These are phyloP conservation scores for Podarcis cretensis DNA, from an alignment of 2,113 vertebrate species.

Conservation along the genomic window DNA sequence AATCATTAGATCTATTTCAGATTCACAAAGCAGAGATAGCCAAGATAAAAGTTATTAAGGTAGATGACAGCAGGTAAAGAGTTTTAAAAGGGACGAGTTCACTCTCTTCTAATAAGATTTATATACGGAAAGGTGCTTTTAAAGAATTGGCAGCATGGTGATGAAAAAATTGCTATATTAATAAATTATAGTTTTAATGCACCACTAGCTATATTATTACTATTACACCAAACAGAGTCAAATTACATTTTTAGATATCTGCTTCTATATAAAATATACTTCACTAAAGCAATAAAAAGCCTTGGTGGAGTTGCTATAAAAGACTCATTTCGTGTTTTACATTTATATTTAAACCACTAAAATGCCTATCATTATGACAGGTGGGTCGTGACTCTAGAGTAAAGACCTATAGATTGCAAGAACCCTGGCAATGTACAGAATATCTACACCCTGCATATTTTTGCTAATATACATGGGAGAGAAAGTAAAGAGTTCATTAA, in stretches of 20 bases:
- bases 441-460: not conserved
- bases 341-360: not conserved
- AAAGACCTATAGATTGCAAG: not conserved
- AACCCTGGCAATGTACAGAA: not conserved
- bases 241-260: constrained; percentile 48
- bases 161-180: constrained; percentile 47
- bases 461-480: not conserved
- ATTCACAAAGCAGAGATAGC: not conserved
- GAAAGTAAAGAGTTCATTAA: not conserved
- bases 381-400: not conserved
- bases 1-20: constrained; percentile 33
- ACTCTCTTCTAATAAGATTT: constrained; percentile 65
- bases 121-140: constrained; percentile 58
- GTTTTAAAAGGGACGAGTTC: constrained; percentile 47
- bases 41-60: constrained; percentile 29
- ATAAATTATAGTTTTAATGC: constrained; percentile 58
- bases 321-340: not conserved
- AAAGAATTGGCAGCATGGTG: constrained; percentile 50
- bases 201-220: constrained; percentile 22
- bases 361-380: not conserved
- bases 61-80: constrained; percentile 50
- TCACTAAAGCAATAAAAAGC: constrained; percentile 44
- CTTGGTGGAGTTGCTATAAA: constrained; percentile 13
- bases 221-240: constrained; percentile 30
- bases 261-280: constrained; percentile 43